Conservation (phyloP, 2,888 invertebrate species). For the Seira musarum region DNA sequence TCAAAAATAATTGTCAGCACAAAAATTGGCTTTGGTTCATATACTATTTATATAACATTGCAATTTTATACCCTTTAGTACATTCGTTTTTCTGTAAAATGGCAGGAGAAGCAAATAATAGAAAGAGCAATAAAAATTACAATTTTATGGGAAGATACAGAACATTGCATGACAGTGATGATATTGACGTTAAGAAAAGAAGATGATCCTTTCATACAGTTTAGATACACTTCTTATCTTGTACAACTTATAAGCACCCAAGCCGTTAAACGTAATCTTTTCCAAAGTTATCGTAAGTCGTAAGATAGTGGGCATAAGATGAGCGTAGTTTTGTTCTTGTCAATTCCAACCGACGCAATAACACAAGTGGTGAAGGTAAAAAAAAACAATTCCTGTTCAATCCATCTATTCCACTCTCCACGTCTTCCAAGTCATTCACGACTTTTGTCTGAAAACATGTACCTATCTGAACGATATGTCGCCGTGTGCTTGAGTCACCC, state of each 20-base stretch:
- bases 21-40: slow-evolving; percentile 30
- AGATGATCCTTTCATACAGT: slow-evolving; percentile 47
- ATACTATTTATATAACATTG: slow-evolving; percentile 9
- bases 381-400: slow-evolving; percentile 17
- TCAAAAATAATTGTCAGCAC: slow-evolving; percentile 38
- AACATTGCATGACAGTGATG: slow-evolving; percentile 39
- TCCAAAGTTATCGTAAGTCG: no score
- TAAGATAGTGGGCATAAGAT: no score
- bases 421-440: slow-evolving; percentile 36
- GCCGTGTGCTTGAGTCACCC: no score
- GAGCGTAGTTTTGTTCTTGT: no score
- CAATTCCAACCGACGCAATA: no score
- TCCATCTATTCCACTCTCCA: no score
- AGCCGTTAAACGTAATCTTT: background rate
- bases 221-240: slow-evolving; percentile 21
- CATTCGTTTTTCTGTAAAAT: no score
- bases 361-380: slow-evolving; percentile 41
- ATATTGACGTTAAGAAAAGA: no score
- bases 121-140: slow-evolving; percentile 22
- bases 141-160: slow-evolving; percentile 28
- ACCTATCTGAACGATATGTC: background rate
- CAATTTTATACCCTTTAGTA: no score
- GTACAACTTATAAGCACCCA: slow-evolving; percentile 9
- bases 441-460: slow-evolving; percentile 19
- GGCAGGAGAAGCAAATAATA: background rate